Base-by-base conservation (phyloP, 2,113 vertebrate species). In the Ancistrus triradiatus region DNA sequence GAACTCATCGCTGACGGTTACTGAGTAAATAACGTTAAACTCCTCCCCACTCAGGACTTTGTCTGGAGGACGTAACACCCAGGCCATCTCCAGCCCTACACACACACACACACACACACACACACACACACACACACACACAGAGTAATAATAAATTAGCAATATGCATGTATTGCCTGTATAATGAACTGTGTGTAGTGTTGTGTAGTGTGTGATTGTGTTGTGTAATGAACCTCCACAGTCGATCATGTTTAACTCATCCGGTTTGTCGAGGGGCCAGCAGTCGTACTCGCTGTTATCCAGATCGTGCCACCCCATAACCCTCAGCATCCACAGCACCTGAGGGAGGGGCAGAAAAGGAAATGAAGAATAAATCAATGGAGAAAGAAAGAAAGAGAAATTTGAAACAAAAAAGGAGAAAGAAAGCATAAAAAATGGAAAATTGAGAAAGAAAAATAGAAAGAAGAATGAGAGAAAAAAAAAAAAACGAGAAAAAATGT, bases 201-300 rank as follows among this genome's bases (percentile, higher is more conserved):
- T 37, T 37, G 13, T 10, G 13, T 37, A 10, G 13, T 10, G 13
- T 7, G 35, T 37, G 8, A 37, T 10, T 2, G 13, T 10, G 35
- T 24, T 37, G 49, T 49, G 46, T 28, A 25, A 48, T 22, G 44
- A 38, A 92, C 91, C 90, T 86, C 90, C 90, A 0, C 90, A 93
- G 44, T 90, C 86, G 47, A 91, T 83, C 91, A 91, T 88, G 72
- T 93, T 91, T 68, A 74, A 74, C 1, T 93, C 87, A 57, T 92
- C 83, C 10, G 86, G 90, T 51, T 75, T 73, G 25, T 90, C 87
- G 51, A 94, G 78, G 0, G 89, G 90, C 91, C 91, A 93, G 60
- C 90, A 92, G 77, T 91, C 89, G 59, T 89, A 92, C 63, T 93
- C 90, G 13, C 83, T 89, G 84, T 91, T 92, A 68, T 90, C 91